phyloP scores from a whole-genome alignment of 2,113 vertebrate genomes.

The Platichthys stellatus region DNA sequence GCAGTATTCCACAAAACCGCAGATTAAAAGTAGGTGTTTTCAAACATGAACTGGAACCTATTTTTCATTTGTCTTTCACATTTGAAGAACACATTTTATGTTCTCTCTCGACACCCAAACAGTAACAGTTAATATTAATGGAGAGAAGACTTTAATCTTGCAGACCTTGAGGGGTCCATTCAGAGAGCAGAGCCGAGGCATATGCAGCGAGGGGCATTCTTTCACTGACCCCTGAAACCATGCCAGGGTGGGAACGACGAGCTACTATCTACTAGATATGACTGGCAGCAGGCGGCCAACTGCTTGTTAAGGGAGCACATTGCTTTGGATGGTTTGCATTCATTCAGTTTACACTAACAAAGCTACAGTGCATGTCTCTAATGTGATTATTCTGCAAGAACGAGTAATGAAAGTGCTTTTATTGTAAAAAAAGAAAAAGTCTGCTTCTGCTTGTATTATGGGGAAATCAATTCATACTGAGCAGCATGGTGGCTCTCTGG shows the following conservation, averaged over 20 bases:
- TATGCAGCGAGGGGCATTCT: conserved; percentile 24
- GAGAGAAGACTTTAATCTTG: conserved; percentile 39
- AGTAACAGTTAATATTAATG: conserved; percentile 3
- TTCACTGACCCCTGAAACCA: conserved; percentile 45
- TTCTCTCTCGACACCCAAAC: background rate
- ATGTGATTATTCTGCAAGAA: conserved; percentile 3
- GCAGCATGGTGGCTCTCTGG: background rate
- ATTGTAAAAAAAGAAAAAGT: too few relatives aligned
- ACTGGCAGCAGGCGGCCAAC: conserved; percentile 18
- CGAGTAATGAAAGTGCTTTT: background rate
- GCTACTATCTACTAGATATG: conserved; percentile 55
- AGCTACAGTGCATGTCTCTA: background rate
- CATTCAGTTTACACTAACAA: conserved; percentile 12
- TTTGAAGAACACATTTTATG: too few relatives aligned
- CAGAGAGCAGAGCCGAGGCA: conserved; percentile 23
- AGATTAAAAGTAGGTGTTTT: too few relatives aligned
- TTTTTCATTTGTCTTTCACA: too few relatives aligned
- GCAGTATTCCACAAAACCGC: too few relatives aligned
- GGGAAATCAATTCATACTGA: conserved; percentile 12
- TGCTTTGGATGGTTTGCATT: conserved; percentile 21
- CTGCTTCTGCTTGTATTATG: conserved; percentile 32
- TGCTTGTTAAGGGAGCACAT: conserved; percentile 11
- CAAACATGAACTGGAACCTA: too few relatives aligned
- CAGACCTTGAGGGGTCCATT: conserved; percentile 20
- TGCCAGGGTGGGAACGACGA: conserved; percentile 49